A percentile compares a stretch with the other conserved stretches of the same genome.
Conservation (phyloP, 1,140 invertebrate genomes). For the Holcopasites calliopsidis region DNA sequence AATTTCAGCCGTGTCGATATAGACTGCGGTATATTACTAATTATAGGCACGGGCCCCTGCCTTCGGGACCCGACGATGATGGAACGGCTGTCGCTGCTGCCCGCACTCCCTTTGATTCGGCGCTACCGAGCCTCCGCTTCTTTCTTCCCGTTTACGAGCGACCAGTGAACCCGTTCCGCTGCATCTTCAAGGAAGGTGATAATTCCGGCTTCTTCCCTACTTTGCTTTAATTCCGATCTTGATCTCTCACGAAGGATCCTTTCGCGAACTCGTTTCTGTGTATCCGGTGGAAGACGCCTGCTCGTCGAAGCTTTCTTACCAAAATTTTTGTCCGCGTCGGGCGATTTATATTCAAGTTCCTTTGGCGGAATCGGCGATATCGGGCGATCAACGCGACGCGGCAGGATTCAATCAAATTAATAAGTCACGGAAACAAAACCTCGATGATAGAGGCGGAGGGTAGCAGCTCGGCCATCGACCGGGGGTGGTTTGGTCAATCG, state of each 20-base stretch:
- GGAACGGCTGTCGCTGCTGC: slow-evolving; percentile 46
- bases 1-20: slow-evolving; percentile 70
- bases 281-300: too few relatives aligned
- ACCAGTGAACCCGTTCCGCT: background rate
- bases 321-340: too few relatives aligned
- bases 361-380: slow-evolving; percentile 5
- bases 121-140: background rate
- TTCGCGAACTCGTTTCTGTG: background rate
- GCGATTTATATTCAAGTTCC: too few relatives aligned
- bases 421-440: slow-evolving; percentile 77
- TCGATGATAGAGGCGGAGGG: slow-evolving; percentile 58
- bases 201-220: slow-evolving; percentile 21
- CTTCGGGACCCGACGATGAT: slow-evolving; percentile 47
- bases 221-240: background rate
- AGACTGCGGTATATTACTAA: slow-evolving; percentile 70
- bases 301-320: too few relatives aligned
- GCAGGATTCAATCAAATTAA: slow-evolving; percentile 77
- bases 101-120: slow-evolving; percentile 44
- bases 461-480: slow-evolving; percentile 69
- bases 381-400: slow-evolving; percentile 30
- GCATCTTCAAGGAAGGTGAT: slow-evolving; percentile 32
- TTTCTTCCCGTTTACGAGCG: slow-evolving; percentile 34
- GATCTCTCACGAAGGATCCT: background rate
- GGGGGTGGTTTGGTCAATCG: slow-evolving; percentile 77
- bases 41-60: slow-evolving; percentile 61